Conservation (phyloP, 2,113 vertebrate genomes). For the Poecilia latipinna region DNA sequence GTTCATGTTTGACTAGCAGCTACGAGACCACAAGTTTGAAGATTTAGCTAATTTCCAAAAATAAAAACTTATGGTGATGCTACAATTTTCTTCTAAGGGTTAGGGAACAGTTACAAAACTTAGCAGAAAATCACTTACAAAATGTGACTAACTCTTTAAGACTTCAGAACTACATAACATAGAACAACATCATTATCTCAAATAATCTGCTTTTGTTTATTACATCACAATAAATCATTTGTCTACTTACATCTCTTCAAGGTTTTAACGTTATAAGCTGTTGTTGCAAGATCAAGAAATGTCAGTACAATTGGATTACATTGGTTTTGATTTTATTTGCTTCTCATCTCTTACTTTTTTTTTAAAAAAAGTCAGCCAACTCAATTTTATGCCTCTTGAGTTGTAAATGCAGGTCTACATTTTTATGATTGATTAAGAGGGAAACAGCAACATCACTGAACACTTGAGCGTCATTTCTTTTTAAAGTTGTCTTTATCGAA, state of each 20-base stretch:
- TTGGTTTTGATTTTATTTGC: neutral
- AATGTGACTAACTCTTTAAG: neutral
- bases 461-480: slow-evolving; percentile 38
- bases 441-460: slow-evolving; percentile 43
- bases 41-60: neutral
- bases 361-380: too few species aligned
- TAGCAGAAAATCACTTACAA: neutral
- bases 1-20: too few species aligned
- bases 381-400: slow-evolving; percentile 1
- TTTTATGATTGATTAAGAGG: slow-evolving; percentile 34
- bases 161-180: neutral
- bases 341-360: slow-evolving; percentile 8
- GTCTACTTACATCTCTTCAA: neutral
- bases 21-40: neutral
- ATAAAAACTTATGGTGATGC: neutral
- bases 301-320: neutral
- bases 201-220: neutral
- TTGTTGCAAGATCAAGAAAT: neutral
- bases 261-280: too few species aligned
- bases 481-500: slow-evolving; percentile 29
- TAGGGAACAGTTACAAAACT: neutral
- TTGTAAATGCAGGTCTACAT: slow-evolving; percentile 19
- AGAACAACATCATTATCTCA: neutral
- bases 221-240: neutral
- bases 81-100: neutral